Evolutionary conservation across 2,888 invertebrate species (phyloP).

Genomic region (Apamea sordens): DNA sequence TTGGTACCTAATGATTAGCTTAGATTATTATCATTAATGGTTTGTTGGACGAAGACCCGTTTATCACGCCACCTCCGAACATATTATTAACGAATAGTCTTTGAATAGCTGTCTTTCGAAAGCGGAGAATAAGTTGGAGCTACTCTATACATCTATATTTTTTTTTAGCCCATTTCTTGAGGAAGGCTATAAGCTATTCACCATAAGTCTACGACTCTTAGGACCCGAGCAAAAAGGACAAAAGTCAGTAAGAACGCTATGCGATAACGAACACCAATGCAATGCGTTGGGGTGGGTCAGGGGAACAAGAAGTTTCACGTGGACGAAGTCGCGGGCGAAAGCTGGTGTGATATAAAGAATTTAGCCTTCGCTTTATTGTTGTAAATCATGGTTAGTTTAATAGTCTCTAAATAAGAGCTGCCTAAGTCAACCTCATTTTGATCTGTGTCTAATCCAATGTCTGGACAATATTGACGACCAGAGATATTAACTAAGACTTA

Average conservation of each 20-base stretch:
- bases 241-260: no score
- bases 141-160: no score
- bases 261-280: no score
- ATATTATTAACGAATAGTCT: slow-evolving; percentile 45
- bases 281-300: no score
- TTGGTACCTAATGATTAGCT: slow-evolving; percentile 60
- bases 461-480: background rate
- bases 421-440: background rate
- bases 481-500: background rate
- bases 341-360: slow-evolving; percentile 8
- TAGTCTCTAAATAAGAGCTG: background rate
- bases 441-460: background rate
- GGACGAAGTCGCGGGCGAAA: no score
- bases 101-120: slow-evolving; percentile 44
- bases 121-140: slow-evolving; percentile 20
- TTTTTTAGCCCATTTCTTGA: background rate
- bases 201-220: no score
- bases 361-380: slow-evolving; percentile 8
- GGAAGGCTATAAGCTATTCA: background rate
- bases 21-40: slow-evolving; percentile 52
- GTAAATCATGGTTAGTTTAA: slow-evolving; percentile 12
- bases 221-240: no score
- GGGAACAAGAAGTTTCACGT: no score
- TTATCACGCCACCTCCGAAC: slow-evolving; percentile 55
- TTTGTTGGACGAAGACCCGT: slow-evolving; percentile 44